Evolutionary conservation across 2,888 invertebrate genomes (phyloP), one percentile per base, ranked within the genome.

Genomic region (Leptinotarsa juncta): DNA sequence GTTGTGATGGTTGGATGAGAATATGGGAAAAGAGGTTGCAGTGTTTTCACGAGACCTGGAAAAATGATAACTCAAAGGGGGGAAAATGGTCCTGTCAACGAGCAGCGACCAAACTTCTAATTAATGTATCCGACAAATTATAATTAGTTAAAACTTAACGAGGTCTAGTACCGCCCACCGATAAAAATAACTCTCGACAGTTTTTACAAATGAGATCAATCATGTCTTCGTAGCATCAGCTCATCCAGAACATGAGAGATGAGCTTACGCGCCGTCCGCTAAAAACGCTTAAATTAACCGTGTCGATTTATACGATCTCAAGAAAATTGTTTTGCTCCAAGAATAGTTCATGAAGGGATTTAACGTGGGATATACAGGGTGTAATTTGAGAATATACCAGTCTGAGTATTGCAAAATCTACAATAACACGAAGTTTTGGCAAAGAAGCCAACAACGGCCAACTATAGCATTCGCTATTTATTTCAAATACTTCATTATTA

Each of bases 111-210:
- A 14, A 57, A 23, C 5, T 20, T 14, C 48, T 20, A 69, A 69
- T 57, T 60, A 57, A 57, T 57, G 60, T 67, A 50, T 50, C 57
- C 69, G 26, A 55, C 69, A 69, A 57, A 69, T 57, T 57, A 69
- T 57, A 69, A 69, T 69, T 69, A 69, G 69, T 69, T 57, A 42
- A 48, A 57, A 57, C 57, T 69, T 75, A 75, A 75, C 75, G 75
- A 75, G 69, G 49, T 67, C 60, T 49, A 42, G 20, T 67, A 55
- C 69, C 70, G 75, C 75, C 75, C 49, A 57, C 57, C 70, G 65
- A 71, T 62, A 75, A 75, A 75, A 75, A 75, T 75, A 75, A 70
- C 75, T 66, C 67, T 72, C 68, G 66, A 67, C 75, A 50, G 66
- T 57, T 32, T 75, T 72, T 72, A 72, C 67, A 75, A 72, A 72